Percentiles rank a stretch among this genome's conserved stretches.
Evolutionary conservation across 2,797 vertebrate genomes (phyloP).

Genomic region (Fistularia tabacaria): DNA sequence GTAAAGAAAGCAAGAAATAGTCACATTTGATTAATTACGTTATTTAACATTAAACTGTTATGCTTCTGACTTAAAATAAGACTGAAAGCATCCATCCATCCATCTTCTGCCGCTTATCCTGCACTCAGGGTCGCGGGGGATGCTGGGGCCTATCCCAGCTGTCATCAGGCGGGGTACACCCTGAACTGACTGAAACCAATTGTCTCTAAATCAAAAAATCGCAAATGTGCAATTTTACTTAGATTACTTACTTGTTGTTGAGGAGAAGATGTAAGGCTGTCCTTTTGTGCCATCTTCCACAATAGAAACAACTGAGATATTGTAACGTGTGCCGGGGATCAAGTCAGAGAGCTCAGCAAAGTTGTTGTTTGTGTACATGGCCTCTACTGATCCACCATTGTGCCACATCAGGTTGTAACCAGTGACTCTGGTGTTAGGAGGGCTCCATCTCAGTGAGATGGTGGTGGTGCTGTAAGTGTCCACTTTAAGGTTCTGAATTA

Average conservation of each 20-base stretch:
- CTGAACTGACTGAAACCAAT: too few relatives aligned
- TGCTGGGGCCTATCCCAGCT: too few relatives aligned
- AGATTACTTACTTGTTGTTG: constrained; percentile 25
- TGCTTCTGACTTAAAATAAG: too few relatives aligned
- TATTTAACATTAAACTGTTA: too few relatives aligned
- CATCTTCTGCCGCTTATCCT: too few relatives aligned
- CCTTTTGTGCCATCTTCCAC: constrained; percentile 16
- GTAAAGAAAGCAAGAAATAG: too few relatives aligned
- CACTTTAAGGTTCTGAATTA: rapidly evolving
- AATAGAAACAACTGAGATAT: constrained; percentile 14
- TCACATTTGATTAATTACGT: too few relatives aligned
- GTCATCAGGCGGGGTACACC: too few relatives aligned
- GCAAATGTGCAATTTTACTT: too few relatives aligned
- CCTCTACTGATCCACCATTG: not conserved
- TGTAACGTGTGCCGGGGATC: constrained; percentile 21
- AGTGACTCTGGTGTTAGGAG: constrained; percentile 10
- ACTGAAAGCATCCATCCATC: too few relatives aligned
- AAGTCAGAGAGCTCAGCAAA: constrained; percentile 10
- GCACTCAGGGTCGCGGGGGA: too few relatives aligned
- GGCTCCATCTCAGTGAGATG: constrained; percentile 22
- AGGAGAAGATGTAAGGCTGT: not conserved
- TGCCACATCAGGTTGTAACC: constrained; percentile 19
- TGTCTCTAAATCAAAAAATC: too few relatives aligned
- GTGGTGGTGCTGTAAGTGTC: not conserved
- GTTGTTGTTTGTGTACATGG: rapidly evolving